Base-by-base conservation (phyloP, 35 echinoderm and acorn worm genomes). In the Amphiura filiformis region DNA sequence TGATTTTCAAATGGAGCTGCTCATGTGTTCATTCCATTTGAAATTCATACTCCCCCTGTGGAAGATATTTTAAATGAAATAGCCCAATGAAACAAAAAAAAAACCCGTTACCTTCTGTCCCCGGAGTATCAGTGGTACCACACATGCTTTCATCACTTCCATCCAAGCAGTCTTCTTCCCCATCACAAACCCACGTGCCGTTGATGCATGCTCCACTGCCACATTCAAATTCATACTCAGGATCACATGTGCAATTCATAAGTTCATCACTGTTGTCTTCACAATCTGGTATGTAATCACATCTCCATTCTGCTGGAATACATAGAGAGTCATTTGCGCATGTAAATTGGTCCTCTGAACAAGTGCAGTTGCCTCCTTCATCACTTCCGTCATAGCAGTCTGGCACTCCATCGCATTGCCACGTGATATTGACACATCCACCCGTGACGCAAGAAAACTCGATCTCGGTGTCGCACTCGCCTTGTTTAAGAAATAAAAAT, bases 231-330 rank as follows among this genome's bases (percentile, higher is more conserved):
- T 30, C 15, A 23, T 70, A n/a, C n/a, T n/a, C n/a, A n/a, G n/a
- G 61, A n/a, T 70, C 61, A n/a, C 61, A 70, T 70, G n/a, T n/a
- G n/a, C n/a, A n/a, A n/a, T n/a, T n/a, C n/a, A 20, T 52, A 4
- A 85, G 87, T 84, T 90, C 87, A 81, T 88, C 84, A 7, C 88
- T 87, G 33, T 84, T 56, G 80, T 98, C 96, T 0, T 75, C 57
- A 56, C 96, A 98, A 39, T 98, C 96, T 26, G 81, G 38, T 9
- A 78, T 38, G 3, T 89, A 89, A 85, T 98, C 96, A 80, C 96
- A 98, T 38, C 87, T 88, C 92, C 92, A 94, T 77, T 80, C 88
- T n/a, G 88, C 92, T 17, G 92, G 96, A 23, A 98, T 94, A 49
- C 96, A 98, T 17, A 87, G 84, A 65, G 57, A 81, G 61, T 94